phyloP scores from a whole-genome alignment of 1,140 invertebrate genomes.

The Cydia amplana region DNA sequence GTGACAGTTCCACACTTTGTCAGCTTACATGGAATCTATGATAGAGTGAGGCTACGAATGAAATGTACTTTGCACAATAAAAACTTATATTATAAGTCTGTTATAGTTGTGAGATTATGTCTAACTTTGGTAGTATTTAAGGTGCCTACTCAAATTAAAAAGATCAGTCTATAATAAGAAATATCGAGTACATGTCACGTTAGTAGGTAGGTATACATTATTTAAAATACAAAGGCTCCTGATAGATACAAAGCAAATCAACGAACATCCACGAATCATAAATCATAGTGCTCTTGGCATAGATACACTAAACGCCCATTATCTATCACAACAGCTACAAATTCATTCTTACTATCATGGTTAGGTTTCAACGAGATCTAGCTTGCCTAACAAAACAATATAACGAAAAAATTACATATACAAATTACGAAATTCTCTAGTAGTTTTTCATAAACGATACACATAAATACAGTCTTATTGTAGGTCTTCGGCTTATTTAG shows the following conservation, averaged over 20 bases:
- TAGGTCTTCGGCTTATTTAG: not conserved
- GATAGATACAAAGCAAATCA: not conserved
- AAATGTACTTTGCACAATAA: no score
- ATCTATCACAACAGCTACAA: slow-evolving; percentile 24
- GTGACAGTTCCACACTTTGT: no score
- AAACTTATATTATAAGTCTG: not conserved
- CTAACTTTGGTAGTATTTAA: slow-evolving; percentile 70
- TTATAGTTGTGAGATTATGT: slow-evolving; percentile 42
- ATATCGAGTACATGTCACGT: not conserved
- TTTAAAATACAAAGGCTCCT: not conserved
- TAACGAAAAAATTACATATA: slow-evolving; percentile 45
- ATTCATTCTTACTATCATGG: slow-evolving; percentile 19
- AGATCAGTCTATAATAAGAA: slow-evolving; percentile 21
- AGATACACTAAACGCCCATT: not conserved
- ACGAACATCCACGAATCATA: not conserved
- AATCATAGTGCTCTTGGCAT: not conserved
- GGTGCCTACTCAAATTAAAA: slow-evolving; percentile 57
- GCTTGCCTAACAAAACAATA: slow-evolving; percentile 60
- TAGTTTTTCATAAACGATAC: not conserved
- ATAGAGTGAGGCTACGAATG: no score
- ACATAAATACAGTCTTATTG: slow-evolving; percentile 29
- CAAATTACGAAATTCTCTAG: not conserved
- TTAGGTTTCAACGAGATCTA: slow-evolving; percentile 70
- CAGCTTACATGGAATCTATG: no score
- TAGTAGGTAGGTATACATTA: not conserved